Conservation (phyloP, 2,797 vertebrate species). For the Glyptemys insculpta region DNA sequence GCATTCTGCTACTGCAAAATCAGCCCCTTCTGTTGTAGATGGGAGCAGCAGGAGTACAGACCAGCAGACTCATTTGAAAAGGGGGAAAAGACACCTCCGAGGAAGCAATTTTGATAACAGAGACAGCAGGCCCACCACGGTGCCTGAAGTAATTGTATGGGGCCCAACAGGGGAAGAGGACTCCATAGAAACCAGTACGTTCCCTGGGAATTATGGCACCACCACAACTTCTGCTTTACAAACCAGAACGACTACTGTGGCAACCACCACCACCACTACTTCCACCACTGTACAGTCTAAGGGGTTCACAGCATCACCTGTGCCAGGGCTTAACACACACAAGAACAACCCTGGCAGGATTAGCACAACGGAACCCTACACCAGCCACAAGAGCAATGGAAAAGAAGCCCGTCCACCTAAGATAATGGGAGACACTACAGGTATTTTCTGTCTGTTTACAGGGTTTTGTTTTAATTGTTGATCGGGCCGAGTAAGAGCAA, state of each 20-base stretch:
- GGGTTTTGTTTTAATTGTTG: rapidly evolving
- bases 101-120: slow-evolving; percentile 45
- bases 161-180: slow-evolving; percentile 84
- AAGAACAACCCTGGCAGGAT: slow-evolving; percentile 61
- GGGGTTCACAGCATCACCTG: slow-evolving; percentile 55
- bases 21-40: slow-evolving; percentile 2
- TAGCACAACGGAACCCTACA: slow-evolving; percentile 78
- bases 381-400: slow-evolving; percentile 69
- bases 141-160: slow-evolving; percentile 84
- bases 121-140: slow-evolving; percentile 68
- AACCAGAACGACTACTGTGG: slow-evolving; percentile 60
- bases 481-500: background rate
- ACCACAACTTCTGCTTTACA: slow-evolving; percentile 65
- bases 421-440: slow-evolving; percentile 83
- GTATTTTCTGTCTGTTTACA: slow-evolving; percentile 54
- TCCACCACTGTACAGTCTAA: slow-evolving; percentile 56
- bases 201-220: slow-evolving; percentile 70
- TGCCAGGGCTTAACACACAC: slow-evolving; percentile 40
- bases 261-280: slow-evolving; percentile 17
- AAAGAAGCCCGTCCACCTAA: slow-evolving; percentile 77
- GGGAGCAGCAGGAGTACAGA: background rate
- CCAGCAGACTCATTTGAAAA: slow-evolving; percentile 49
- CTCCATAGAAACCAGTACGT: slow-evolving; percentile 74
- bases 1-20: slow-evolving; percentile 8
- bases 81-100: slow-evolving; percentile 73